A percentile compares a stretch with the other conserved stretches of the same genome.
Conservation (phyloP, 2,797 vertebrate species). For the Peromyscus nudipes region DNA sequence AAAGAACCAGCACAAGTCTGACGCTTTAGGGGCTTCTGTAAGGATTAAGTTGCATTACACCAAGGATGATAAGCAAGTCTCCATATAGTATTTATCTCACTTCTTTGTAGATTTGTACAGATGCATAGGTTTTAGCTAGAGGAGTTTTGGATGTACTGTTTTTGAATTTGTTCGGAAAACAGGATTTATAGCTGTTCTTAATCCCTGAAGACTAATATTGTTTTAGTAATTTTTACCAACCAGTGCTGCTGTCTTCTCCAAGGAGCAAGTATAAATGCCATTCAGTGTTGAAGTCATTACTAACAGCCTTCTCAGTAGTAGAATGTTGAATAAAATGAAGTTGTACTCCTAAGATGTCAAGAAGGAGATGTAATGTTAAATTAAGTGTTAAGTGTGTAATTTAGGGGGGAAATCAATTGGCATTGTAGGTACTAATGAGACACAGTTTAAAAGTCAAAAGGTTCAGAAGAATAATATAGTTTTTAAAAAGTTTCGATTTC, state of each 20-base stretch:
- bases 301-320: conserved; percentile 35
- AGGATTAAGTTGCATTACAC: conserved; percentile 46
- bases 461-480: conserved; percentile 50
- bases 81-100: background rate
- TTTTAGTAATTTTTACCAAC: conserved; percentile 33
- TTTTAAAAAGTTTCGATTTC: conserved; percentile 46
- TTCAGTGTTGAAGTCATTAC: conserved; percentile 42
- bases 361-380: conserved; percentile 37
- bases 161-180: conserved; percentile 57
- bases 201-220: conserved; percentile 1
- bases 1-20: background rate
- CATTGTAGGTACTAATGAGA: conserved; percentile 39
- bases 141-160: conserved; percentile 9
- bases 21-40: background rate
- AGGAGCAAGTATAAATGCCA: conserved; percentile 36
- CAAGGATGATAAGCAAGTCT: background rate
- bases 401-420: conserved; percentile 38
- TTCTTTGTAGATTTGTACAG: conserved; percentile 7
- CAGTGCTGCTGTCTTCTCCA: conserved; percentile 28
- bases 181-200: conserved; percentile 42
- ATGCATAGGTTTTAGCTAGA: conserved; percentile 11
- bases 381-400: conserved; percentile 50
- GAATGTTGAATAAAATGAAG: conserved; percentile 56
- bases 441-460: conserved; percentile 37
- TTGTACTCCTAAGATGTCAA: conserved; percentile 58